phyloP scores from a whole-genome alignment of 1,140 invertebrate genomes.

The Theocolax elegans region DNA sequence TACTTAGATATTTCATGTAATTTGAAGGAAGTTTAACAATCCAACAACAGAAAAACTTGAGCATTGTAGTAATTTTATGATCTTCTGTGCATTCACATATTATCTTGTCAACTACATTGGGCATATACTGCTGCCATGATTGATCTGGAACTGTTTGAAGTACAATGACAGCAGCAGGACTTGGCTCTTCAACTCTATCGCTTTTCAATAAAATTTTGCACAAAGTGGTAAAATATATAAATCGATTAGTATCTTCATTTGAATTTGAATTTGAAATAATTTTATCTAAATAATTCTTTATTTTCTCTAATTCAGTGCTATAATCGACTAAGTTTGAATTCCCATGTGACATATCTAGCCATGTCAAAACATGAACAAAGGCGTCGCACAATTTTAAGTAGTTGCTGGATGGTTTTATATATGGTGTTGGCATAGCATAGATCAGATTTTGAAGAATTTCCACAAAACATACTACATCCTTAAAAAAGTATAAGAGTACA shows the following conservation, averaged over 20 bases:
- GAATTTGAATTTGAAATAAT: no score
- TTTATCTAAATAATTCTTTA: no score
- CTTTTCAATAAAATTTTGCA: constrained; percentile 58
- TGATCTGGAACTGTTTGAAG: constrained; percentile 66
- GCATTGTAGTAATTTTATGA: constrained; percentile 42
- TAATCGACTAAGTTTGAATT: no score
- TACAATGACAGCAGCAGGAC: constrained; percentile 69
- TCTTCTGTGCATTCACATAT: constrained; percentile 51
- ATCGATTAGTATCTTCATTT: constrained; percentile 45
- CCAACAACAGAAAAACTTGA: constrained; percentile 28
- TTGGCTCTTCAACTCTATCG: constrained; percentile 54
- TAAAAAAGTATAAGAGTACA: no score
- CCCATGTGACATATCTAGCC: no score
- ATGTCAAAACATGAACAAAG: no score
- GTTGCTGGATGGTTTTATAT: no score
- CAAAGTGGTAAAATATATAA: constrained; percentile 54
- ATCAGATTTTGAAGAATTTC: no score
- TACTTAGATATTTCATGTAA: constrained; percentile 12
- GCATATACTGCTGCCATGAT: constrained; percentile 63
- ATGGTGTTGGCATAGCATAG: no score
- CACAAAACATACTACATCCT: no score
- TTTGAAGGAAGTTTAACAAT: neutral
- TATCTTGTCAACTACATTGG: constrained; percentile 61
- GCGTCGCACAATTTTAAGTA: no score
- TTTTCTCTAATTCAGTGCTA: no score